These are phyloP conservation scores for Engystomops pustulosus DNA, from an alignment of 2,113 vertebrate genomes.

Conservation along the genomic window DNA sequence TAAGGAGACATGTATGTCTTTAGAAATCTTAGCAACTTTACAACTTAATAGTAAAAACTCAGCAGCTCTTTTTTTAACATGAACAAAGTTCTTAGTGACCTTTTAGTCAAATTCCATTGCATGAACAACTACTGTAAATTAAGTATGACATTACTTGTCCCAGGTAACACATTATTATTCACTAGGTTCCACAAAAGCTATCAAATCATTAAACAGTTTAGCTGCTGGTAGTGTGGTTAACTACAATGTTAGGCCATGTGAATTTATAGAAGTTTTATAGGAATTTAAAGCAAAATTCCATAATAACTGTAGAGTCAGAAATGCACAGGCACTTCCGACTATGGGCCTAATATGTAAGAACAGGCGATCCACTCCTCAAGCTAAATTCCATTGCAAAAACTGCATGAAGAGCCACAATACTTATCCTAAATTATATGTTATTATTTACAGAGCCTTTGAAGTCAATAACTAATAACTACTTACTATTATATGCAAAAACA, in stretches of 20 bases:
- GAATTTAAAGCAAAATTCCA: too few species aligned
- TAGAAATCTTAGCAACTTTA: neutral
- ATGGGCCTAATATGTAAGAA: too few species aligned
- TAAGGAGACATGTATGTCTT: neutral
- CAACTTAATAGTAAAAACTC: neutral
- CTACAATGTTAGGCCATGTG: too few species aligned
- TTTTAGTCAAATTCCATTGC: slow-evolving; percentile 14
- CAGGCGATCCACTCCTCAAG: too few species aligned
- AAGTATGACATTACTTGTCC: neutral
- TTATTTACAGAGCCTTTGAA: too few species aligned
- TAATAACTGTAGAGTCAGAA: too few species aligned
- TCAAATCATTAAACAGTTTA: neutral
- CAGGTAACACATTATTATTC: neutral
- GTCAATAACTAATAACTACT: too few species aligned
- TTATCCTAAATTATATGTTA: too few species aligned
- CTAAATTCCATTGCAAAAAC: slow-evolving; percentile 12
- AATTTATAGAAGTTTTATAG: too few species aligned
- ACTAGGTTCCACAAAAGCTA: neutral
- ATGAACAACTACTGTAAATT: neutral
- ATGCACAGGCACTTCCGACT: too few species aligned
- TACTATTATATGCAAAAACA: too few species aligned
- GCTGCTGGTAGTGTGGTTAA: neutral
- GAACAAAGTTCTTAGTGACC: neutral
- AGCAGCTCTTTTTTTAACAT: neutral
- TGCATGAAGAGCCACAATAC: neutral